These are phyloP conservation scores for Etheostoma spectabile DNA, from an alignment of 2,113 vertebrate species.

Conservation along the genomic window DNA sequence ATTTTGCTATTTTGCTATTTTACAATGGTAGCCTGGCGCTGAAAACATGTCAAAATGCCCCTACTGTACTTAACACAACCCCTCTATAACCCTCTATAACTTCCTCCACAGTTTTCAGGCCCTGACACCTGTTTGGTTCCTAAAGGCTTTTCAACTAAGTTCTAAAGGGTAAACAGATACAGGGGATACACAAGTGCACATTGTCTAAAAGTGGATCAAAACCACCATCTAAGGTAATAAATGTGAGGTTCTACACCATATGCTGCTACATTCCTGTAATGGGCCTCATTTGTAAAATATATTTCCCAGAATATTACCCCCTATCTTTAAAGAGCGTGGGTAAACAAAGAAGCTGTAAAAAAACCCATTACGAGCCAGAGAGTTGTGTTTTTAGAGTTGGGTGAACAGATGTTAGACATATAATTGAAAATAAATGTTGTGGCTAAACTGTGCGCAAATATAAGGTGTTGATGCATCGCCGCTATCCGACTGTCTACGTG, in stretches of 20 bases:
- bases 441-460: neutral
- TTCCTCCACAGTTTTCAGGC: neutral
- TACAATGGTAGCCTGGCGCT: too few relatives aligned
- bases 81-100: neutral
- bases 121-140: neutral
- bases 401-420: neutral
- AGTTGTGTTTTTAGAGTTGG: neutral
- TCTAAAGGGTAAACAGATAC: slow-evolving; percentile 5
- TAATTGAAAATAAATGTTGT: neutral
- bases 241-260: slow-evolving; percentile 8
- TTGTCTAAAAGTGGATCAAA: slow-evolving; percentile 12
- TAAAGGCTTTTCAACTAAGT: neutral
- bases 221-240: slow-evolving; percentile 5
- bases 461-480: too few relatives aligned
- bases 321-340: neutral
- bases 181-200: neutral
- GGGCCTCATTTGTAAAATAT: slow-evolving; percentile 1
- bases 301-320: neutral
- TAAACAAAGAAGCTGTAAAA: neutral
- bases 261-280: slow-evolving; percentile 3
- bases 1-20: neutral
- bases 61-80: neutral
- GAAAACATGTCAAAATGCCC: neutral
- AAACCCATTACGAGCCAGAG: neutral
- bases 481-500: too few relatives aligned